phyloP scores from a whole-genome alignment of 2,888 invertebrate genomes.

The Pristionchus arcanus region DNA sequence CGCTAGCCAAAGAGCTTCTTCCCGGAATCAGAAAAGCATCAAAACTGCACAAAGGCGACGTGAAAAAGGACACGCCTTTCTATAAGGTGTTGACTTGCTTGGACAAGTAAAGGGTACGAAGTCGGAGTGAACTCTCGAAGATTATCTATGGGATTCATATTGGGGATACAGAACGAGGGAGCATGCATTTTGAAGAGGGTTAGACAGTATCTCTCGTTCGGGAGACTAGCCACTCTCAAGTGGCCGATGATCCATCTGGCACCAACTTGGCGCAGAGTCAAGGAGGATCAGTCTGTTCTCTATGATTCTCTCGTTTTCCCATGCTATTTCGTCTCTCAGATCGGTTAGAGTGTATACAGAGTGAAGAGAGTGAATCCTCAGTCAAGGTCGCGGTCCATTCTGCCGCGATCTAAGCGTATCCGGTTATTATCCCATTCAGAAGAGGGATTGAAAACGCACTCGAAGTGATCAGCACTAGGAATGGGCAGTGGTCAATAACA shows the following conservation, averaged over 20 bases:
- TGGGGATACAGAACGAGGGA: neutral
- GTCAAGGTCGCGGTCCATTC: neutral
- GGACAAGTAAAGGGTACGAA: neutral
- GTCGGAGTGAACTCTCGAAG: neutral
- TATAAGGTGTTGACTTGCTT: neutral
- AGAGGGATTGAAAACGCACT: neutral
- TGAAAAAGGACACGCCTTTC: neutral
- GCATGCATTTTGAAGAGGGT: neutral
- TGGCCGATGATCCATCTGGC: neutral
- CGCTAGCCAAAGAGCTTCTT: neutral
- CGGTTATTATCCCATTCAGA: slow-evolving; percentile 36
- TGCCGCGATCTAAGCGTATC: slow-evolving; percentile 12
- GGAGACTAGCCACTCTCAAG: neutral
- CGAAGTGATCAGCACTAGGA: neutral
- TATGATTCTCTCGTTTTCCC: neutral
- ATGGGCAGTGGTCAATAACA: neutral
- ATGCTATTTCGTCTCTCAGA: neutral
- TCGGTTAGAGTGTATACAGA: neutral
- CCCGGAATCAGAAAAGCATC: neutral
- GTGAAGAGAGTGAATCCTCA: neutral
- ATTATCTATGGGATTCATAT: neutral
- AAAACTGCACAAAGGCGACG: neutral
- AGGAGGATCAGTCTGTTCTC: slow-evolving; percentile 20
- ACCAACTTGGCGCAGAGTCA: neutral
- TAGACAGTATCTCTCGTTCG: neutral